phyloP scores from a whole-genome alignment of 1,140 invertebrate species.

The Gryllus bimaculatus region DNA sequence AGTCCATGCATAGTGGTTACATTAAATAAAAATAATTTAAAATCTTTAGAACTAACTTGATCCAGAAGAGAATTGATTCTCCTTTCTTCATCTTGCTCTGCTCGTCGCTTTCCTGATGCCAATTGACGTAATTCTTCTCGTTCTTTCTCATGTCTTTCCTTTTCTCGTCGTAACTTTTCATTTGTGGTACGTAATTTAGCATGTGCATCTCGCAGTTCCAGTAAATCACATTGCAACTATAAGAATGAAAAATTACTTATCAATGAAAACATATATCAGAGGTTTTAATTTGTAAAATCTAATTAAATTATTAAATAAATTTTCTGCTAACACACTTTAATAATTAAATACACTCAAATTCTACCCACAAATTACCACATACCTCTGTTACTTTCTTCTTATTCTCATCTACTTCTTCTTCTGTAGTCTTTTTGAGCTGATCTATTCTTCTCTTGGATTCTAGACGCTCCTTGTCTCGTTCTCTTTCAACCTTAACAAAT shows the following conservation, averaged over 20 bases:
- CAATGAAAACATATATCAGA: no score
- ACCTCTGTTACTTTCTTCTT: slow-evolving; percentile 68
- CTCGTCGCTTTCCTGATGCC: slow-evolving; percentile 40
- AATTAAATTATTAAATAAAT: no score
- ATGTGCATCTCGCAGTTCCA: slow-evolving; percentile 81
- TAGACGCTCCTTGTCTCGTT: slow-evolving; percentile 77
- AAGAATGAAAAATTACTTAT: neutral
- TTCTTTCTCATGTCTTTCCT: slow-evolving; percentile 73
- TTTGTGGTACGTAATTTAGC: slow-evolving; percentile 86
- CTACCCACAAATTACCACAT: slow-evolving; percentile 16
- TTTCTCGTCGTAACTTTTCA: slow-evolving; percentile 78
- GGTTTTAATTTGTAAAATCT: no score
- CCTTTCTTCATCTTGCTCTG: slow-evolving; percentile 52
- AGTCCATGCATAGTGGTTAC: no score
- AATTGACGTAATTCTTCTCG: slow-evolving; percentile 54
- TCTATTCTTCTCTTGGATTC: slow-evolving; percentile 77
- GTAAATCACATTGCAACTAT: slow-evolving; percentile 73
- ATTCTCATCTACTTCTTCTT: slow-evolving; percentile 82
- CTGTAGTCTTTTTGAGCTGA: slow-evolving; percentile 69
- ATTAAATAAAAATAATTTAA: no score
- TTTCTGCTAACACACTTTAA: no score
- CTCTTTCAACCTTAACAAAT: slow-evolving; percentile 58
- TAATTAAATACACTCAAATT: no score
- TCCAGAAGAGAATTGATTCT: slow-evolving; percentile 59
- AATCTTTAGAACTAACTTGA: slow-evolving; percentile 36